phyloP scores from a whole-genome alignment of 2,797 vertebrate species.

The Schizopygopsis malacanthus region DNA sequence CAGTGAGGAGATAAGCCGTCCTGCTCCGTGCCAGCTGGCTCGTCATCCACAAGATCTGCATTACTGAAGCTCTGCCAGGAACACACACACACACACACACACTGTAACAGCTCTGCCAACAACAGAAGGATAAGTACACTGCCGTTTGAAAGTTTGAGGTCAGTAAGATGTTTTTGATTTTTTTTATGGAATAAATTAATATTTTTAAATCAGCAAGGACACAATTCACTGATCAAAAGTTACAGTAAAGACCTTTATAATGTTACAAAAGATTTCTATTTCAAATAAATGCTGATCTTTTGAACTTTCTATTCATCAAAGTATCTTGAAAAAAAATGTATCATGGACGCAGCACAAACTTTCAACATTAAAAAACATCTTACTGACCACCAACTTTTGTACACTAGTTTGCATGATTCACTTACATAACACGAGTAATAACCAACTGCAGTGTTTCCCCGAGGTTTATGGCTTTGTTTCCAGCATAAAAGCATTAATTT shows the following conservation, averaged over 20 bases:
- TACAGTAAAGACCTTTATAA: not conserved
- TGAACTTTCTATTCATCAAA: not conserved
- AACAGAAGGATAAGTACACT: not conserved
- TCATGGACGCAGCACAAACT: not conserved
- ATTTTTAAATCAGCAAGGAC: not conserved
- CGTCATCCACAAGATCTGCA: constrained; percentile 83
- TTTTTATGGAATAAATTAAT: not conserved
- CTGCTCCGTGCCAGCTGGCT: constrained; percentile 63
- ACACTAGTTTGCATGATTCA: not conserved
- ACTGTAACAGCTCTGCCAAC: not conserved
- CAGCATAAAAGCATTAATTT: too few relatives aligned
- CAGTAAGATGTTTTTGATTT: not conserved
- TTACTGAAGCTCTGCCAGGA: constrained; percentile 83
- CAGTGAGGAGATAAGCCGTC: constrained; percentile 81
- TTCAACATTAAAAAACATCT: not conserved
- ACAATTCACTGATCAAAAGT: not conserved
- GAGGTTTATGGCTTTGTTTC: too few relatives aligned
- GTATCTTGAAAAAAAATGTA: not conserved
- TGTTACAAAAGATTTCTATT: not conserved
- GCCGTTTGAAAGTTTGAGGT: not conserved
- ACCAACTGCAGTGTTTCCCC: not conserved
- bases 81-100: constrained; percentile 16
- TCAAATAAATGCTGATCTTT: not conserved
- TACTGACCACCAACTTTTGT: not conserved
- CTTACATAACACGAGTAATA: not conserved